Evolutionary conservation across 2,113 vertebrate species (phyloP), one percentile per base, ranked within the genome.

Genomic region (Odobenus rosmarus): DNA sequence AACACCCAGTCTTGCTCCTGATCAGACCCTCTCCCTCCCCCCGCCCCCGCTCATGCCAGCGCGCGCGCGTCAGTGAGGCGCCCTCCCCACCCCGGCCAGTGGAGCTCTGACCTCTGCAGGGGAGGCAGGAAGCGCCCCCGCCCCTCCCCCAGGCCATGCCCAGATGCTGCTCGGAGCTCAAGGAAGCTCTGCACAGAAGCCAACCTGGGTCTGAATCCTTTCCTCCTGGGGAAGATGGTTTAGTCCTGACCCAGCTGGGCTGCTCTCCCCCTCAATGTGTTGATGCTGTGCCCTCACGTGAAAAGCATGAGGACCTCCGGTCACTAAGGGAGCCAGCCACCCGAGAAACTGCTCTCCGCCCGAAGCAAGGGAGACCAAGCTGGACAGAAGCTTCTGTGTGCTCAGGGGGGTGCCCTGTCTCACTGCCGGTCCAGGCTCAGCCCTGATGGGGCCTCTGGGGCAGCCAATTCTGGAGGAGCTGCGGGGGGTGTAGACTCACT

Each of bases 121-220:
- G 55, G 11, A 26, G 1, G 9, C 18, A 5, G 19, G 33, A 7
- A 72, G 8, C 4, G 49, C 23, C 62, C 9, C 62, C 6, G 39
- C 12, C 31, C 11, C 57, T 11, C 57, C 42, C 7, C 16, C 2
- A 51, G 5, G 23, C 26, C 33, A 3, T 4, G 1, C 57, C 18
- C 1, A 4, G n/a, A 19, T 4, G 3, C 55, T 19, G 51, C 23
- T 11, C 1, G 2, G 36, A 31, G 31, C 0, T 8, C 1, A 2
- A 14, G 26, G 14, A 16, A 21, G 53, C 33, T 31, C 57, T 12
- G 21, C 23, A n/a, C 2, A 0, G 28, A n/a, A 5, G 7, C 64
- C n/a, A n/a, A 7, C n/a, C 28, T 33, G 53, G 71, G 7, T 53
- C 49, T 18, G 2, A 23, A 6, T 26, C 24, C 26, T 16, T 21